phyloP scores from a whole-genome alignment of 2,888 invertebrate genomes.

The Ectropis crepuscularia region DNA sequence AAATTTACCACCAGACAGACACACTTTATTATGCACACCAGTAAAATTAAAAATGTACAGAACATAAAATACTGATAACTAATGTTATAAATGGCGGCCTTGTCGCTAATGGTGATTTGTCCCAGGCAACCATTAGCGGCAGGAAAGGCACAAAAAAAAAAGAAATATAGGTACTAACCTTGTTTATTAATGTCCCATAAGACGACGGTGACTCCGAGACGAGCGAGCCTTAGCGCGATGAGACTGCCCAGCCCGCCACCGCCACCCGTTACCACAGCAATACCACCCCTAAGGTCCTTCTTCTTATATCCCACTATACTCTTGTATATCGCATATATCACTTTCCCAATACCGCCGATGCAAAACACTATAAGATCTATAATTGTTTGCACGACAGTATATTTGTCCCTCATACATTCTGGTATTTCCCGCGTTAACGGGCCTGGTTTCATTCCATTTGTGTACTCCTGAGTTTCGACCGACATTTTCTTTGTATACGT shows the following conservation, averaged over 20 bases:
- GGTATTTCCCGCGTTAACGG: constrained; percentile 78
- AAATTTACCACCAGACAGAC: too few relatives aligned
- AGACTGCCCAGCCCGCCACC: constrained; percentile 94
- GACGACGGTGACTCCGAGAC: constrained; percentile 91
- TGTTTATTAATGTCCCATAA: constrained; percentile 95
- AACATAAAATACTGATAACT: too few relatives aligned
- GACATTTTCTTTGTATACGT: constrained; percentile 56
- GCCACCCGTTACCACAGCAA: constrained; percentile 95
- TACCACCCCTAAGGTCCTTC: constrained; percentile 90
- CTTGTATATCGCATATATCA: constrained; percentile 84
- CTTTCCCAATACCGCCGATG: constrained; percentile 74
- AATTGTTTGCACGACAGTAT: constrained; percentile 80
- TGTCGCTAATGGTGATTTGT: too few relatives aligned
- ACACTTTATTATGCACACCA: too few relatives aligned
- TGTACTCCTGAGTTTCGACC: constrained; percentile 72
- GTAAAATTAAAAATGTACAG: too few relatives aligned
- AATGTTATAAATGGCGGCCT: too few relatives aligned
- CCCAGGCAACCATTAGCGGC: too few relatives aligned
- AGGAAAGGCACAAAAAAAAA: too few relatives aligned
- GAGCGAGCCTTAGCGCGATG: constrained; percentile 89
- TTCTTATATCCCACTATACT: constrained; percentile 86
- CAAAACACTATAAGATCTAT: constrained; percentile 85
- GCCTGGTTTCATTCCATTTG: constrained; percentile 73
- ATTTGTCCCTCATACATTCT: constrained; percentile 78
- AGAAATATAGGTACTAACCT: constrained; percentile 89